phyloP scores from a whole-genome alignment of 2,797 vertebrate genomes.

The Girardinus metallicus region DNA sequence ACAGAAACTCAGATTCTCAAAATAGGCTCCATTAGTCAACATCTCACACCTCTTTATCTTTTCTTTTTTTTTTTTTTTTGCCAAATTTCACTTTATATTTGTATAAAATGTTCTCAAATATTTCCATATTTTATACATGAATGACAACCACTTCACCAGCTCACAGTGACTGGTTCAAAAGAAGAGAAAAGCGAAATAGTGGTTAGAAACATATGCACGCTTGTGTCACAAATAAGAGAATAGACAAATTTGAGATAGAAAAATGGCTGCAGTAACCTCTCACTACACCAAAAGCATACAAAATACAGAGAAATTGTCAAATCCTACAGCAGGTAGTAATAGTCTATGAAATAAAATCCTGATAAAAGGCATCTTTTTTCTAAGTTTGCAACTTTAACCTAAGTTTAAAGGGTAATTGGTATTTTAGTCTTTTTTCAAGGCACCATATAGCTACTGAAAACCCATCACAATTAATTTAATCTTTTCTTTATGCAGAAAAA shows the following conservation, averaged over 20 bases:
- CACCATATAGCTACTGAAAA: not conserved
- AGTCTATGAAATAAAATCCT: not conserved
- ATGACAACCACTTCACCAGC: not conserved
- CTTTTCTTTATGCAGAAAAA: not conserved
- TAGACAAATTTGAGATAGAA: not conserved
- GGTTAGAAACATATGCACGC: not conserved
- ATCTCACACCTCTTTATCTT: constrained; percentile 4
- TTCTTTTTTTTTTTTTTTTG: not conserved
- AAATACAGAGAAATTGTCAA: not conserved
- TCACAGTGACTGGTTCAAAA: not conserved
- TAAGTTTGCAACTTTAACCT: not conserved
- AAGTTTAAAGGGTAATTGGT: not conserved
- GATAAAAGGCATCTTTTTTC: not conserved
- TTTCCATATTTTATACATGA: not conserved
- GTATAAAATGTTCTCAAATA: not conserved
- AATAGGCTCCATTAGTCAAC: constrained; percentile 48
- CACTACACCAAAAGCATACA: not conserved
- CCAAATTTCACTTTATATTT: constrained; percentile 15
- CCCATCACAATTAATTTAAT: not conserved
- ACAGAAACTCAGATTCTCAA: constrained; percentile 48
- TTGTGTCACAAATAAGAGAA: not conserved
- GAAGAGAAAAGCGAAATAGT: not conserved
- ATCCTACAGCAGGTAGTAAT: not conserved
- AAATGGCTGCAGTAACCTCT: not conserved
- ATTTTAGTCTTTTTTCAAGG: not conserved